A percentile compares a stretch with the other conserved stretches of the same genome.
Evolutionary conservation across 2,888 invertebrate species (phyloP).

Genomic region (Crossocerus cetratus): DNA sequence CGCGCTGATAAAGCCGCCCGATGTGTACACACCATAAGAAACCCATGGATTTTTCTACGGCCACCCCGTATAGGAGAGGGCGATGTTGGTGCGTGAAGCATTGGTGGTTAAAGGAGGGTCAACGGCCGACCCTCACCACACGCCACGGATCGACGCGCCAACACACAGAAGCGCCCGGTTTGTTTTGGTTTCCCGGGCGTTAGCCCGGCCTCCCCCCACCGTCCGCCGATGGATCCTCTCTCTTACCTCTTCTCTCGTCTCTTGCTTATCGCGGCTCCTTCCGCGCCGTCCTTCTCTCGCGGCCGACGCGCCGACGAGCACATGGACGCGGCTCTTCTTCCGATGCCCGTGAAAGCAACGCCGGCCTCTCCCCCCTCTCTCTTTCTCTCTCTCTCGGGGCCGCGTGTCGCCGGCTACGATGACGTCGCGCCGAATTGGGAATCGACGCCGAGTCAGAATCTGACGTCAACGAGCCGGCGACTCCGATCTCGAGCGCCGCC

Average conservation of each 20-base stretch:
- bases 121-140: conserved; percentile 77
- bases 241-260: conserved; percentile 46
- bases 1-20: conserved; percentile 4
- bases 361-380: too few species aligned
- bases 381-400: too few species aligned
- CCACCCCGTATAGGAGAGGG: conserved; percentile 57
- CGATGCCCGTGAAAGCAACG: conserved; percentile 48
- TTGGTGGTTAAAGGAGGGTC: conserved; percentile 73
- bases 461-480: conserved; percentile 30
- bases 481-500: background rate
- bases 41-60: conserved; percentile 57
- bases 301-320: background rate
- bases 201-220: conserved; percentile 69
- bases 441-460: conserved; percentile 50
- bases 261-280: conserved; percentile 22
- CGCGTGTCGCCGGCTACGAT: conserved; percentile 27
- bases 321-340: conserved; percentile 23
- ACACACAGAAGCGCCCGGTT: conserved; percentile 72
- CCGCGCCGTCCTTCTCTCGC: conserved; percentile 34
- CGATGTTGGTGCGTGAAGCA: conserved; percentile 55
- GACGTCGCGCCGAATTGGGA: conserved; percentile 51
- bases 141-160: conserved; percentile 71
- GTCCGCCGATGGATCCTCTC: conserved; percentile 43
- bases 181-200: conserved; percentile 77
- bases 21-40: conserved; percentile 41